Base-by-base conservation (phyloP, 2,113 vertebrate species). In the Grammatotria lemairii region DNA sequence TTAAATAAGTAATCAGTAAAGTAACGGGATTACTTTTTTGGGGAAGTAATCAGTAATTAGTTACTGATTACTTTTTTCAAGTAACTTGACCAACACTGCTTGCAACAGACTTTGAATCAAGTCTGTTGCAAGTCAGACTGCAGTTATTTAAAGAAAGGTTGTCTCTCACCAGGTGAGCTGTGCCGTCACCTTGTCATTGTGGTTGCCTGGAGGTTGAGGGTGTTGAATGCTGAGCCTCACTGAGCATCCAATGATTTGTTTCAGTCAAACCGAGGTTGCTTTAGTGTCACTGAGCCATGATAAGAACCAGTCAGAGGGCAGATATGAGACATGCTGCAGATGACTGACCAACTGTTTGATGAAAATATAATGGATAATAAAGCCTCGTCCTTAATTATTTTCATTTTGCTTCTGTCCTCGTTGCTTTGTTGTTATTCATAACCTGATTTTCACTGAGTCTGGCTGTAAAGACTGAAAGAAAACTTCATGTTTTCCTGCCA, bases 391-490 rank as follows among this genome's bases (percentile, higher is more conserved):
- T 47, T 75, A 28, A 75, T 49, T 49, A 19, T 49, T 75, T 31
- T 12, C 8, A 49, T 19, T 75, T 75, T 83, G 6, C 23, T 83
- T 54, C 47, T n/a, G 63, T n/a, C 55, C 23, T 51, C 2, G 4
- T 83, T 33, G 63, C 35, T 70, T 73, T 53, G 11, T 33, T 9
- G 54, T 40, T 0, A 26, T 73, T 55, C 28, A 54, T 54, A 33
- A 1, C 38, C 33, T 26, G n/a, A 28, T 54, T 23, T n/a, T 26
- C 13, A 12, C 28, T 70, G 82, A 90, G 83, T 3, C 55, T 73
- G 87, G 9, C 81, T 82, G 45, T 54, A 21, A 87, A 51, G 81
- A 86, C 85, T 90, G 60, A 92, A 92, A 91, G 89, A n/a, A n/a
- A n/a, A 49, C 70, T 49, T 19, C 33, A 63, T 88, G 82, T 55